Conservation (phyloP, 2,888 invertebrate genomes). For the Drosophila meridionalis region DNA sequence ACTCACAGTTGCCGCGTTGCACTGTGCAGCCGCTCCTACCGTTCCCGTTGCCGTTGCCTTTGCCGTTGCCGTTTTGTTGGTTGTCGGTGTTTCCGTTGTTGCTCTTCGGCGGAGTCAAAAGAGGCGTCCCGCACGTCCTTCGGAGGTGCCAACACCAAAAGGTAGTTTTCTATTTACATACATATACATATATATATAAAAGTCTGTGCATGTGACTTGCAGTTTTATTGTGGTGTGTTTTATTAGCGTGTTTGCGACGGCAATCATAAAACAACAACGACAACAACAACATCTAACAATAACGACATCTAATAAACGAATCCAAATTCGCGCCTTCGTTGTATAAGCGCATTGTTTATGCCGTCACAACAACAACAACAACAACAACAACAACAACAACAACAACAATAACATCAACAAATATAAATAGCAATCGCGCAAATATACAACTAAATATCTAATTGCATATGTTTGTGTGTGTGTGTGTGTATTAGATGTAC, state of each 20-base stretch:
- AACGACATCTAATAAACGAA: constrained; percentile 58
- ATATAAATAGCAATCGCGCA: constrained; percentile 52
- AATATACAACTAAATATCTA: constrained; percentile 35
- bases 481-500: constrained; percentile 32
- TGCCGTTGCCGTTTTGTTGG: constrained; percentile 38
- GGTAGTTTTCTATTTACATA: constrained; percentile 63
- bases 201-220: constrained; percentile 22
- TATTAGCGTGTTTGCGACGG: constrained; percentile 38
- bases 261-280: constrained; percentile 21
- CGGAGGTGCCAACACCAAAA: constrained; percentile 60
- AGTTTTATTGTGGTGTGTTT: constrained; percentile 32
- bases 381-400: neutral
- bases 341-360: constrained; percentile 68
- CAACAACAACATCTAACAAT: neutral
- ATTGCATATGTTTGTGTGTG: constrained; percentile 6
- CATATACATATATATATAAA: constrained; percentile 7
- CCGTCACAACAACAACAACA: constrained; percentile 42
- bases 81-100: constrained; percentile 43
- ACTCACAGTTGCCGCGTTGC: constrained; percentile 41
- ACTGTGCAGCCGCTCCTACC: constrained; percentile 38
- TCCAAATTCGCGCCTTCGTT: constrained; percentile 42
- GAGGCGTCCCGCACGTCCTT: constrained; percentile 49
- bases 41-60: constrained; percentile 38
- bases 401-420: constrained; percentile 16
- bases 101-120: constrained; percentile 23